Evolutionary conservation across 2,888 invertebrate species (phyloP).

Genomic region (Drosophila merina): DNA sequence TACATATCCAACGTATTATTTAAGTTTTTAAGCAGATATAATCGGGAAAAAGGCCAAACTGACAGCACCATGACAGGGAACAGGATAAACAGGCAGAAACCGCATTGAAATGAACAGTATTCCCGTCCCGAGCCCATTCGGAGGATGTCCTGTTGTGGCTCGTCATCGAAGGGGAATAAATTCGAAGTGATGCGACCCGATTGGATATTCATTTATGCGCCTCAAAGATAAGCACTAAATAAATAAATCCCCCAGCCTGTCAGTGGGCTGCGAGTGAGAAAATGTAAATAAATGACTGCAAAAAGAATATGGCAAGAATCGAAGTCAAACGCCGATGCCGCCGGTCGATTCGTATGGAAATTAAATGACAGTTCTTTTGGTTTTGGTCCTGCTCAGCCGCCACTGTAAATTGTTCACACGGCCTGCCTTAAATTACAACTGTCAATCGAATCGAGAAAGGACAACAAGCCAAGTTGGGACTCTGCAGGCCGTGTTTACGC

Average conservation of each 20-base stretch:
- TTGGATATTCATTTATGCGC: conserved; percentile 76
- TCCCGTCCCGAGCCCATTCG: not conserved
- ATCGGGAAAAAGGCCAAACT: conserved; percentile 10
- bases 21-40: not conserved
- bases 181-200: conserved; percentile 60
- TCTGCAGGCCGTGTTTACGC: conserved; percentile 49
- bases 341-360: conserved; percentile 48
- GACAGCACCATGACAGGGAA: conserved; percentile 12
- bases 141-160: conserved; percentile 36
- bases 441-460: conserved; percentile 63
- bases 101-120: conserved; percentile 65
- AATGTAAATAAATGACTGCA: conserved; percentile 76
- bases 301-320: conserved; percentile 63
- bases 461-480: conserved; percentile 31
- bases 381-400: not conserved
- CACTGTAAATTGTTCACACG: conserved; percentile 58
- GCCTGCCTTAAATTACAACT: conserved; percentile 63
- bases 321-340: conserved; percentile 42
- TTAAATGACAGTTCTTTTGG: conserved; percentile 43
- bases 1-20: not conserved
- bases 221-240: conserved; percentile 78
- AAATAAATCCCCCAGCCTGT: conserved; percentile 57
- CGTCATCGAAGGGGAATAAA: conserved; percentile 66
- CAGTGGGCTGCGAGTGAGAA: conserved; percentile 30
- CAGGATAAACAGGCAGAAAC: conserved; percentile 61